Percentiles rank a stretch among this genome's conserved stretches.
These are phyloP conservation scores for Esox niger DNA, from an alignment of 2,113 vertebrate genomes.

Conservation along the genomic window DNA sequence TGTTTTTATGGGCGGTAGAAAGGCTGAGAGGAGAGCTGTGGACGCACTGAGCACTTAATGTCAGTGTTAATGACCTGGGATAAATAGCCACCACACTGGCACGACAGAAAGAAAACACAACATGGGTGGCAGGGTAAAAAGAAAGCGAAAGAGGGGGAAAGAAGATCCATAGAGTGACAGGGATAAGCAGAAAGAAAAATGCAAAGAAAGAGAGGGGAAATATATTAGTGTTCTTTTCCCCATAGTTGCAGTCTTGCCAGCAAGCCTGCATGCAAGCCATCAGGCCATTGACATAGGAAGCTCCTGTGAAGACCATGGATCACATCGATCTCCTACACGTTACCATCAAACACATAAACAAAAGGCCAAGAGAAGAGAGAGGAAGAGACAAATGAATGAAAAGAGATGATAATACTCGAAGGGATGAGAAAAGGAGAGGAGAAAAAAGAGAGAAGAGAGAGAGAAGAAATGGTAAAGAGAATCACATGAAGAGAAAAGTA, in stretches of 20 bases:
- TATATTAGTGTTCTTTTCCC: neutral
- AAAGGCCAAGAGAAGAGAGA: slow-evolving; percentile 56
- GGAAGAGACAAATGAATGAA: too few relatives aligned
- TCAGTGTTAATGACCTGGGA: slow-evolving; percentile 63
- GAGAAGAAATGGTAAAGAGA: too few relatives aligned
- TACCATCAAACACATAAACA: slow-evolving; percentile 47
- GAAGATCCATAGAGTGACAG: slow-evolving; percentile 1
- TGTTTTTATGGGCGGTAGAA: slow-evolving; percentile 53
- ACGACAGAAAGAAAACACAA: slow-evolving; percentile 10
- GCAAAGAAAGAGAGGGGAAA: slow-evolving; percentile 3
- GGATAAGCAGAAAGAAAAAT: slow-evolving; percentile 4
- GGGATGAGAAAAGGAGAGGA: too few relatives aligned
- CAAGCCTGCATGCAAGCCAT: too few relatives aligned
- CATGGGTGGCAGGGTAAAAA: neutral
- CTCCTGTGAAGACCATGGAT: slow-evolving; percentile 66
- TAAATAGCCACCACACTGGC: neutral
- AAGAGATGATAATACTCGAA: too few relatives aligned
- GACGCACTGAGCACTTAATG: slow-evolving; percentile 61
- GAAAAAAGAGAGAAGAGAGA: neutral
- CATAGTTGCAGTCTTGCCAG: slow-evolving; percentile 19
- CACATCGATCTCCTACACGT: slow-evolving; percentile 67
- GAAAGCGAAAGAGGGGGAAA: neutral
- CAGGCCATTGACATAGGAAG: slow-evolving; percentile 54
- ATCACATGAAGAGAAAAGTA: too few relatives aligned
- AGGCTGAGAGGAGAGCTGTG: slow-evolving; percentile 48